Evolutionary conservation across 1,140 invertebrate species (phyloP).

Genomic region (Lasaia peninsularis): DNA sequence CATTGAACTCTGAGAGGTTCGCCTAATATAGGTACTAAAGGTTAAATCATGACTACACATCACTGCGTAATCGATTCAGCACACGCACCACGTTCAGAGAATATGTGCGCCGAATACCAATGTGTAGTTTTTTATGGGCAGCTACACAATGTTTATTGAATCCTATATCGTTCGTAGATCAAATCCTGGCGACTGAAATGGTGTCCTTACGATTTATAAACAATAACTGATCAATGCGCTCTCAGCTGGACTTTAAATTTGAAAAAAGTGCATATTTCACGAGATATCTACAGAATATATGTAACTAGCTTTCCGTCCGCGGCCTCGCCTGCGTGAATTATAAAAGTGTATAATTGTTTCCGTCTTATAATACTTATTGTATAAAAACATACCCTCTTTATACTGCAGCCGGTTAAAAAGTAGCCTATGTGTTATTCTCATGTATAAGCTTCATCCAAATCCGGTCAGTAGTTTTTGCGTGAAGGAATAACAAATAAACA

Average conservation of each 20-base stretch:
- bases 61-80: conserved; percentile 34
- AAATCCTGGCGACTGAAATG: conserved; percentile 18
- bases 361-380: no score
- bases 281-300: no score
- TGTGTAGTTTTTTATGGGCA: conserved; percentile 59
- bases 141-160: conserved; percentile 60
- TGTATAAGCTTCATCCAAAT: no score
- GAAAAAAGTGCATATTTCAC: no score
- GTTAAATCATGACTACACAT: conserved; percentile 28
- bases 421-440: no score
- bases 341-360: no score
- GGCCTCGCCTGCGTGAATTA: no score
- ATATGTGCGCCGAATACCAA: conserved; percentile 50
- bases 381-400: no score
- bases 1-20: conserved; percentile 32
- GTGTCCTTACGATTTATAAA: conserved; percentile 26
- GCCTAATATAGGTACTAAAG: conserved; percentile 31
- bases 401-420: no score
- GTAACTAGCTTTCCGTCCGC: no score
- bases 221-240: conserved; percentile 6
- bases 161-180: conserved; percentile 41
- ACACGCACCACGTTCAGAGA: conserved; percentile 47
- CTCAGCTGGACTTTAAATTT: not conserved
- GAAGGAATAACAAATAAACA: no score
- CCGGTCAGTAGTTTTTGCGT: no score